phyloP scores from a whole-genome alignment of 2,888 invertebrate species.

The Cremastinae sp. region DNA sequence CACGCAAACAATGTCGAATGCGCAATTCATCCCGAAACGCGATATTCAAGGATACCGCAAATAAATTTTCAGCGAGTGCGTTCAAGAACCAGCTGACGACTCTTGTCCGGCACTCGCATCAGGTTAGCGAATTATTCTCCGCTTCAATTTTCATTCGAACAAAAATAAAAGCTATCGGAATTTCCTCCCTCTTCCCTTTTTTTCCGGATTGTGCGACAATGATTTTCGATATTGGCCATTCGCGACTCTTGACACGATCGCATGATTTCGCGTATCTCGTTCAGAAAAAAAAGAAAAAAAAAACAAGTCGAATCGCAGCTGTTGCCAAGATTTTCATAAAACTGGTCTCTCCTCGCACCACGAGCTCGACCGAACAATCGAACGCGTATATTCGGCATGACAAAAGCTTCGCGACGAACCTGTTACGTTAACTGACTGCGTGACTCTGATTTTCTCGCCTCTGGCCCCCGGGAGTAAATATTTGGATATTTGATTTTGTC shows the following conservation, averaged over 20 bases:
- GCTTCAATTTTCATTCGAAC: conserved; percentile 19
- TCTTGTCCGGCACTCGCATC: conserved; percentile 16
- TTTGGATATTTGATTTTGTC: no score
- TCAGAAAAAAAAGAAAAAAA: not conserved
- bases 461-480: no score
- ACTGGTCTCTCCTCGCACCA: conserved; percentile 10
- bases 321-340: conserved; percentile 52
- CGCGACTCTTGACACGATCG: conserved; percentile 15
- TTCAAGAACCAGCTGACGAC: not conserved
- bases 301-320: not conserved
- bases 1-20: no score
- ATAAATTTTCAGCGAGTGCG: conserved; percentile 21
- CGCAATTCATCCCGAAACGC: no score
- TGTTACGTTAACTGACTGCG: no score
- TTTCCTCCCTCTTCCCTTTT: not conserved
- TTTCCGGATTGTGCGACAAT: no score
- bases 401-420: not conserved
- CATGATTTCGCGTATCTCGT: conserved; percentile 4
- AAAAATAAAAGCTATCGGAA: not conserved
- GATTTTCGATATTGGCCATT: conserved; percentile 1
- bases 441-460: no score
- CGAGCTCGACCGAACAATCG: conserved; percentile 10
- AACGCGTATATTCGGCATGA: conserved; percentile 34
- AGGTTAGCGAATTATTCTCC: conserved; percentile 41
- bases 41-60: conserved; percentile 19